phyloP scores from a whole-genome alignment of 2,888 invertebrate genomes.

The Tricholauxania praeusta region DNA sequence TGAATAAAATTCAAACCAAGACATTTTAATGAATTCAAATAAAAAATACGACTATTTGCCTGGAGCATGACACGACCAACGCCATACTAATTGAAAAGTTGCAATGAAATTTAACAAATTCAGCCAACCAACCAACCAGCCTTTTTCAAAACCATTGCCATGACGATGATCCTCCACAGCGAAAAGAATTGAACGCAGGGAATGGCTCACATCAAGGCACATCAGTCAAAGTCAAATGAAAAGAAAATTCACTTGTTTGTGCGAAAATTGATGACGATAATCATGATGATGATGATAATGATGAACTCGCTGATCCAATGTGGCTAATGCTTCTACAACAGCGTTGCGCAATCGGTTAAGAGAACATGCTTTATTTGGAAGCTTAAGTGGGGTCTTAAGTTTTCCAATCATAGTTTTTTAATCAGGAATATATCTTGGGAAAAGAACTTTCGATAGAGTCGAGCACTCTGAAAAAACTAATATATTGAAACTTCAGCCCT shows the following conservation, averaged over 20 bases:
- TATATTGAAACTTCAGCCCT: too few species aligned
- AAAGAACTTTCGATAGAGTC: too few species aligned
- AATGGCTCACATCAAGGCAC: slow-evolving; percentile 8
- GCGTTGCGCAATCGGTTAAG: too few species aligned
- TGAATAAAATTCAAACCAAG: slow-evolving; percentile 7
- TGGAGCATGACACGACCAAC: slow-evolving; percentile 36
- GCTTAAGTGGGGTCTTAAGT: too few species aligned
- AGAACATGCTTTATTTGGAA: too few species aligned
- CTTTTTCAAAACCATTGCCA: background rate
- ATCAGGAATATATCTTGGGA: too few species aligned
- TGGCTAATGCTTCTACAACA: too few species aligned
- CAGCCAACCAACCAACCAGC: background rate
- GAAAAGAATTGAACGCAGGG: background rate
- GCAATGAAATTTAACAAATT: background rate
- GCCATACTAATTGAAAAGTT: slow-evolving; percentile 35
- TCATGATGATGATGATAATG: slow-evolving; percentile 10
- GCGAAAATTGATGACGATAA: slow-evolving; percentile 30
- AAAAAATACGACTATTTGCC: slow-evolving; percentile 25
- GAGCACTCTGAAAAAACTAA: too few species aligned
- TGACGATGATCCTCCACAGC: background rate
- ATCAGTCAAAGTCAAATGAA: slow-evolving; percentile 31
- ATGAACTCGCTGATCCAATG: background rate
- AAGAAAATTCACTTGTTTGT: slow-evolving; percentile 33
- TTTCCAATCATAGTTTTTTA: too few species aligned
- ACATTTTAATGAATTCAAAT: slow-evolving; percentile 31